Evolutionary conservation across 2,113 vertebrate species (phyloP).

Genomic region (Apistogramma diplotaenia): DNA sequence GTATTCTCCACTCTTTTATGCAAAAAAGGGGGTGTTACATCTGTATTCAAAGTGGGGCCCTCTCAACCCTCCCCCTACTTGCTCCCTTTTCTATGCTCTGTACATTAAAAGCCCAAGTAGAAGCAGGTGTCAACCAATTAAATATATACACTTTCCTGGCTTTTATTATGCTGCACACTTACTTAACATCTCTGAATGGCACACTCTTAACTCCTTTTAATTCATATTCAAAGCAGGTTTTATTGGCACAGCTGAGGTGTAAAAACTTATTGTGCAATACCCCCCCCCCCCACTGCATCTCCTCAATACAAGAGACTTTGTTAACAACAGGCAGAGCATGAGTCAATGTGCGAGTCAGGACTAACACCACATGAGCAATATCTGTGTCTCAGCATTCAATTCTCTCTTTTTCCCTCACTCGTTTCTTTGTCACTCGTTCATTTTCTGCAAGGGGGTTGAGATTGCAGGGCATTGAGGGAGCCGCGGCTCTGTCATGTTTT

Average conservation of each 20-base stretch:
- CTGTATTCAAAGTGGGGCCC: constrained; percentile 64
- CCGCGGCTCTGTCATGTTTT: constrained; percentile 71
- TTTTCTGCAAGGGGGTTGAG: constrained; percentile 34
- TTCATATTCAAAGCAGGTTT: constrained; percentile 71
- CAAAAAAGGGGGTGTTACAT: constrained; percentile 56
- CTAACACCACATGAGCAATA: constrained; percentile 53
- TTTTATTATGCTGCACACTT: constrained; percentile 59
- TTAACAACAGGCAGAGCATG: constrained; percentile 51
- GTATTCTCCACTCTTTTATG: constrained; percentile 54
- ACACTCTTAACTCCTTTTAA: constrained; percentile 67
- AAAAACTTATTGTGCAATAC: constrained; percentile 47
- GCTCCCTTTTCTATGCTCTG: constrained; percentile 46
- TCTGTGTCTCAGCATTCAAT: constrained; percentile 35
- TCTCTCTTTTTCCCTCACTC: neutral
- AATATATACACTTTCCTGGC: constrained; percentile 71
- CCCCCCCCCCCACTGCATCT: constrained; percentile 38
- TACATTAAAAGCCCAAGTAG: constrained; percentile 68
- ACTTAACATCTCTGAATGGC: constrained; percentile 65
- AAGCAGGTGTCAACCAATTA: constrained; percentile 74
- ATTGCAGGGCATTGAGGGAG: constrained; percentile 36
- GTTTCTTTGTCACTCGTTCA: constrained; percentile 13
- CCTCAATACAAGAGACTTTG: constrained; percentile 63
- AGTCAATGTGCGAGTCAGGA: constrained; percentile 46
- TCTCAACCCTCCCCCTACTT: constrained; percentile 47
- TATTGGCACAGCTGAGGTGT: constrained; percentile 63